These are phyloP conservation scores for Eulemur macaco DNA, from an alignment of 2,113 vertebrate genomes.

Conservation along the genomic window DNA sequence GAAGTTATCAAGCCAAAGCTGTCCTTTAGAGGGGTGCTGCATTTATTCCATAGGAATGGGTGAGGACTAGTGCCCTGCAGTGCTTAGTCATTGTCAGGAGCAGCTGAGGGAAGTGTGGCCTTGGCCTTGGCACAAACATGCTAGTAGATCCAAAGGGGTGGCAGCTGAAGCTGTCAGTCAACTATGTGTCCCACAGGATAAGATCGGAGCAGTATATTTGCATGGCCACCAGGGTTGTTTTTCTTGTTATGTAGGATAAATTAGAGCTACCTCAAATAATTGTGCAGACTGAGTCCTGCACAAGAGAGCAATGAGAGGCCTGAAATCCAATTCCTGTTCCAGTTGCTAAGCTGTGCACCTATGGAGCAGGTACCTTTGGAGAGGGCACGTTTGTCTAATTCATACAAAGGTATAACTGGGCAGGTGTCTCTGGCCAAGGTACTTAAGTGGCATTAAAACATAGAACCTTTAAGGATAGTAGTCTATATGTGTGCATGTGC, in stretches of 20 bases:
- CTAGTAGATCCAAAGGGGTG: neutral
- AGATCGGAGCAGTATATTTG: neutral
- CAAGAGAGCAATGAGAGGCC: neutral
- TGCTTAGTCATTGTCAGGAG: neutral
- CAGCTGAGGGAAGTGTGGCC: neutral
- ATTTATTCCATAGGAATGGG: neutral
- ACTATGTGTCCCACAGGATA: neutral
- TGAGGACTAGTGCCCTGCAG: too few relatives aligned
- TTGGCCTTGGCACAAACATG: neutral
- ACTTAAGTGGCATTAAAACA: neutral
- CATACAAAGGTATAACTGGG: neutral
- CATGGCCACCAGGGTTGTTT: neutral
- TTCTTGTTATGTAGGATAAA: neutral
- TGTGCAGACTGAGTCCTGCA: neutral
- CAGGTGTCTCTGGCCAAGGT: neutral
- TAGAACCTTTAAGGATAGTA: neutral
- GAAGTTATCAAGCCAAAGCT: neutral
- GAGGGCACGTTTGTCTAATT: neutral
- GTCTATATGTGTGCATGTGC: too few relatives aligned
- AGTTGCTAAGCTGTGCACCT: neutral
- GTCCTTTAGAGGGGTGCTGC: neutral
- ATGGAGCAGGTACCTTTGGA: neutral
- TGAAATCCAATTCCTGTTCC: neutral
- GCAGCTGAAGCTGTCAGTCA: neutral
- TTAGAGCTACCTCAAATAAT: neutral